phyloP scores from a whole-genome alignment of 2,113 vertebrate genomes.

The Mustelus asterias region DNA sequence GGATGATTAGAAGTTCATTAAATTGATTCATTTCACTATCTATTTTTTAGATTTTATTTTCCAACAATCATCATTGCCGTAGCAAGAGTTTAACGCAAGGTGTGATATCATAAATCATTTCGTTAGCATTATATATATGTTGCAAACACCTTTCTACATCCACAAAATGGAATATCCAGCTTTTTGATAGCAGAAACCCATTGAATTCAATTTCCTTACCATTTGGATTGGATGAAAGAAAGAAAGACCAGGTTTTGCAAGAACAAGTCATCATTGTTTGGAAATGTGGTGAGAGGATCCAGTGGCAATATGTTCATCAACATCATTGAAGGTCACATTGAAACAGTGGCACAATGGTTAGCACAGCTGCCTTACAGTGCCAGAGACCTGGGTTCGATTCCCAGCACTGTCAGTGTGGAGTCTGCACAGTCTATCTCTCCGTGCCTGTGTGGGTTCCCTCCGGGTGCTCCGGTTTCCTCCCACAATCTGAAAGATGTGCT shows the following conservation, averaged over 20 bases:
- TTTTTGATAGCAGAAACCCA: background rate
- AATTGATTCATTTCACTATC: background rate
- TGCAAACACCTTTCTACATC: background rate
- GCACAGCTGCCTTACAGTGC: too few species aligned
- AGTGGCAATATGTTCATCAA: background rate
- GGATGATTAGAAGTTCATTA: background rate
- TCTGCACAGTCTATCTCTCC: too few species aligned
- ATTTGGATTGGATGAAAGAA: background rate
- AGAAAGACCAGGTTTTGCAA: background rate
- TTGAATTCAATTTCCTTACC: too few species aligned
- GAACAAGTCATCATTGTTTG: background rate
- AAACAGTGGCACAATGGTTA: too few species aligned
- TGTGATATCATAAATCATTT: background rate
- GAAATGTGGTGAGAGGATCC: background rate
- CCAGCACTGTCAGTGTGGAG: too few species aligned
- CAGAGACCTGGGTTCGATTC: too few species aligned
- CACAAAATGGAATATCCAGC: background rate
- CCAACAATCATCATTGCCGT: background rate
- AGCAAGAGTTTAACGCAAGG: background rate
- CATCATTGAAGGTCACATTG: background rate
- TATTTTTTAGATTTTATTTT: background rate
- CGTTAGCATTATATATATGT: background rate
- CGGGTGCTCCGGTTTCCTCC: too few species aligned
- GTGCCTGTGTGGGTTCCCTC: too few species aligned
- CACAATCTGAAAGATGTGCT: too few species aligned